Conservation (phyloP, 2,888 invertebrate species). For the Hirtodrosophila confusa region DNA sequence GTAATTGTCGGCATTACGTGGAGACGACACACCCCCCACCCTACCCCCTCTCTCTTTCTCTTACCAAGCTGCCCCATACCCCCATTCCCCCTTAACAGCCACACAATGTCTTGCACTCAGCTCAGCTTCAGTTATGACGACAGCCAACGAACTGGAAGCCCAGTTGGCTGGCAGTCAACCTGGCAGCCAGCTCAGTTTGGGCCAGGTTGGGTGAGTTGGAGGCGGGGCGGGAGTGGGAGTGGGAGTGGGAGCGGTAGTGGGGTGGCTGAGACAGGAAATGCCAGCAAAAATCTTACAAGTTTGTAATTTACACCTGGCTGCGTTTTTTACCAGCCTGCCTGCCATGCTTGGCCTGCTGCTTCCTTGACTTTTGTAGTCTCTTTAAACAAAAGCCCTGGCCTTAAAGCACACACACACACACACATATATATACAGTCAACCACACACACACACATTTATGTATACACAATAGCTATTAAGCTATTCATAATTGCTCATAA, state of each 20-base stretch:
- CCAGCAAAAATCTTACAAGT: conserved; percentile 69
- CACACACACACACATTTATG: neutral
- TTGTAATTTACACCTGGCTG: conserved; percentile 79
- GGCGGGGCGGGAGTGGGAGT: neutral
- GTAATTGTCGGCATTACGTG: conserved; percentile 79
- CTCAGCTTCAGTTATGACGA: conserved; percentile 33
- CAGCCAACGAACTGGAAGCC: conserved; percentile 34
- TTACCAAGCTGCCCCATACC: neutral
- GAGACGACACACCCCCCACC: conserved; percentile 4
- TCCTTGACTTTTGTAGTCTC: conserved; percentile 21
- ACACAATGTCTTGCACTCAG: conserved; percentile 35
- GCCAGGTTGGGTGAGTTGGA: too few species aligned
- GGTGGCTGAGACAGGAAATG: conserved; percentile 54
- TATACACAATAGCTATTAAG: conserved; percentile 45
- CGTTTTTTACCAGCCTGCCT: conserved; percentile 40
- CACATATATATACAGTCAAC: neutral
- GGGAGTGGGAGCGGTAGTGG: neutral
- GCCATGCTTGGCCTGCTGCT: conserved; percentile 20
- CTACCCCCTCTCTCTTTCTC: too few species aligned
- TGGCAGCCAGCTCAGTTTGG: neutral
- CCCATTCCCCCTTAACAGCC: neutral
- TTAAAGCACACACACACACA: conserved; percentile 14
- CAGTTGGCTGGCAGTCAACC: conserved; percentile 23
- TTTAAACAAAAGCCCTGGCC: conserved; percentile 23
- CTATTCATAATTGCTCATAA: conserved; percentile 77